Conservation (phyloP, 2,797 vertebrate species). For the Phaenicophaeus curvirostris region DNA sequence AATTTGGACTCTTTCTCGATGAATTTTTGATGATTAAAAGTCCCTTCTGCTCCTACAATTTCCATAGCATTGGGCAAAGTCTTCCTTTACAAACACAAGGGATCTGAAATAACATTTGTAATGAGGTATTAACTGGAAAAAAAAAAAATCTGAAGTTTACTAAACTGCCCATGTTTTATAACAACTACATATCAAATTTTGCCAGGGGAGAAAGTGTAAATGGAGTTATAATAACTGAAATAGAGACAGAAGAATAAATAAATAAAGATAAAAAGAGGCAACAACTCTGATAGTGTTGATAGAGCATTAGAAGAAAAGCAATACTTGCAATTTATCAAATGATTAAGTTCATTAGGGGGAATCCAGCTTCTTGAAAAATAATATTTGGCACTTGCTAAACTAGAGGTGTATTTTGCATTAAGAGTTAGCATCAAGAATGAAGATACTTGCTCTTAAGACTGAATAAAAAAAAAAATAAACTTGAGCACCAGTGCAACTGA, state of each 20-base stretch:
- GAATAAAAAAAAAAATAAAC: background rate
- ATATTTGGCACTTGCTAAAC: background rate
- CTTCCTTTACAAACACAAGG: background rate
- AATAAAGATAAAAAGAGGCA: constrained; percentile 15
- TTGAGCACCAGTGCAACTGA: background rate
- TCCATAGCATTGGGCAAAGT: background rate
- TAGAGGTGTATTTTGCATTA: background rate
- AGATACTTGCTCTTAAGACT: background rate
- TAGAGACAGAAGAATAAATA: constrained; percentile 13
- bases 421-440: background rate
- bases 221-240: background rate
- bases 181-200: background rate
- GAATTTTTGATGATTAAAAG: background rate
- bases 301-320: background rate
- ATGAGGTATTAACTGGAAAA: background rate
- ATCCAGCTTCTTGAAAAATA: background rate
- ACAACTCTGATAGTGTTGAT: background rate
- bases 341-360: background rate
- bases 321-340: background rate
- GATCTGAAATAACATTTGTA: background rate
- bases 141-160: background rate
- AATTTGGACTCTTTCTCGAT: background rate
- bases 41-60: background rate
- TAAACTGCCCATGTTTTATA: background rate
- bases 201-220: background rate